Conservation (phyloP, 2,797 vertebrate genomes). For the Poeciliopsis gracilis region DNA sequence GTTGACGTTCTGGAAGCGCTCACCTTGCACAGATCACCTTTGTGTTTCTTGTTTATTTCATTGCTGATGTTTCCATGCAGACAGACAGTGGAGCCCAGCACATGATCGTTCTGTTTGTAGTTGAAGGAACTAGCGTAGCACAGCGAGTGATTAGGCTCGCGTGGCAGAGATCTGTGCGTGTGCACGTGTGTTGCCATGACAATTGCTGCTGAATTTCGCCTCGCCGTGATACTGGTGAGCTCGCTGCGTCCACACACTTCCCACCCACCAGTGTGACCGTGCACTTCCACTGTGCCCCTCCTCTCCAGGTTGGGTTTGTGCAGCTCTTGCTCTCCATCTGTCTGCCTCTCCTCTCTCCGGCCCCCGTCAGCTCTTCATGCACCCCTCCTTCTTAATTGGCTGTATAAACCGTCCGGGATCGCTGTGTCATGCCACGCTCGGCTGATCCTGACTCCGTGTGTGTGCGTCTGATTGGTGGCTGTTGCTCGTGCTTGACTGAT, state of each 20-base stretch:
- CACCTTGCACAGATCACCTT: neutral
- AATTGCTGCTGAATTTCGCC: constrained; percentile 39
- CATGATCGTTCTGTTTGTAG: constrained; percentile 4
- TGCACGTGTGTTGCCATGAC: constrained; percentile 47
- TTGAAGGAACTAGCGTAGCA: neutral
- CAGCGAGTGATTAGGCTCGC: neutral
- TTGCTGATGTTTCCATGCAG: neutral
- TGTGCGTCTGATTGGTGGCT: constrained; percentile 34
- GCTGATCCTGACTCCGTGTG: constrained; percentile 30
- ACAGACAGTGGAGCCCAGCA: constrained; percentile 6
- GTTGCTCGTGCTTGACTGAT: constrained; percentile 56
- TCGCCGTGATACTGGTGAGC: constrained; percentile 18
- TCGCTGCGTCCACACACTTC: constrained; percentile 33
- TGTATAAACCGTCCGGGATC: constrained; percentile 26
- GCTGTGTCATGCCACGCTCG: constrained; percentile 43
- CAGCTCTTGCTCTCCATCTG: constrained; percentile 47
- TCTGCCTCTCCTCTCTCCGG: constrained; percentile 31
- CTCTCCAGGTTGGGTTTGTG: constrained; percentile 4
- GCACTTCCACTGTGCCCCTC: constrained; percentile 32
- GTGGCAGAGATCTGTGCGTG: neutral
- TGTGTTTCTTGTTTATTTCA: neutral
- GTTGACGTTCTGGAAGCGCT: neutral
- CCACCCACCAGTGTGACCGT: constrained; percentile 57
- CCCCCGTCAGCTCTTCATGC: constrained; percentile 19
- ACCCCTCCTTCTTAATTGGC: constrained; percentile 59